Conservation (phyloP, 2,888 invertebrate species). For the Agrilus cyanescens region DNA sequence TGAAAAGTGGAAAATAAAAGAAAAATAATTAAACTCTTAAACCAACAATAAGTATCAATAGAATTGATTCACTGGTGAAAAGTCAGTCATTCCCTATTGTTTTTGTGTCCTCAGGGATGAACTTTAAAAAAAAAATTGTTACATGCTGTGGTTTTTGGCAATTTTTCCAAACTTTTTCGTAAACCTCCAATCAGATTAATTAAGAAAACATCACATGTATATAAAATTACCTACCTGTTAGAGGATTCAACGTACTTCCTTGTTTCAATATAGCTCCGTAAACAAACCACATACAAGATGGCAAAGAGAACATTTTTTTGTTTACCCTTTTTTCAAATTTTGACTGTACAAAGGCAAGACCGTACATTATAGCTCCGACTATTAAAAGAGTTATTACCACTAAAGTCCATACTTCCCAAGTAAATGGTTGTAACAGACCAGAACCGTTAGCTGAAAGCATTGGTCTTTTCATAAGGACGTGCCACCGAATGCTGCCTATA, state of each 20-base stretch:
- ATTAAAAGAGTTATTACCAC: constrained; percentile 58
- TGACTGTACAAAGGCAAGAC: constrained; percentile 52
- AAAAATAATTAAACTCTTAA: too few relatives aligned
- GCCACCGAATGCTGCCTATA: constrained; percentile 66
- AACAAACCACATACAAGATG: constrained; percentile 74
- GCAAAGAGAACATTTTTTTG: constrained; percentile 45
- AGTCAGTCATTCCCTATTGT: not conserved
- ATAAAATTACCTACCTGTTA: constrained; percentile 52
- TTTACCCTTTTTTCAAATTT: constrained; percentile 46
- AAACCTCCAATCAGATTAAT: not conserved
- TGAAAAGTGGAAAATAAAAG: too few relatives aligned
- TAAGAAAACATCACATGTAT: not conserved
- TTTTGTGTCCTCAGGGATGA: not conserved
- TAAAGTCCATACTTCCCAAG: constrained; percentile 45
- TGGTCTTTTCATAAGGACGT: constrained; percentile 70
- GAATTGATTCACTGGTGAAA: too few relatives aligned
- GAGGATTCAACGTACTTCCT: constrained; percentile 69
- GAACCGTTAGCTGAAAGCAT: constrained; percentile 72
- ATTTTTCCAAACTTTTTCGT: too few relatives aligned
- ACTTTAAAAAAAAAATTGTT: not conserved
- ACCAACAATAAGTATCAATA: too few relatives aligned
- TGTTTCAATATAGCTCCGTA: constrained; percentile 82
- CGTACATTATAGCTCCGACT: constrained; percentile 68
- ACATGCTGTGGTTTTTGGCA: too few relatives aligned
- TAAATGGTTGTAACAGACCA: constrained; percentile 72